Evolutionary conservation across 2,888 invertebrate genomes (phyloP), one percentile per base, ranked within the genome.

Genomic region (Parthenolecanium corni): DNA sequence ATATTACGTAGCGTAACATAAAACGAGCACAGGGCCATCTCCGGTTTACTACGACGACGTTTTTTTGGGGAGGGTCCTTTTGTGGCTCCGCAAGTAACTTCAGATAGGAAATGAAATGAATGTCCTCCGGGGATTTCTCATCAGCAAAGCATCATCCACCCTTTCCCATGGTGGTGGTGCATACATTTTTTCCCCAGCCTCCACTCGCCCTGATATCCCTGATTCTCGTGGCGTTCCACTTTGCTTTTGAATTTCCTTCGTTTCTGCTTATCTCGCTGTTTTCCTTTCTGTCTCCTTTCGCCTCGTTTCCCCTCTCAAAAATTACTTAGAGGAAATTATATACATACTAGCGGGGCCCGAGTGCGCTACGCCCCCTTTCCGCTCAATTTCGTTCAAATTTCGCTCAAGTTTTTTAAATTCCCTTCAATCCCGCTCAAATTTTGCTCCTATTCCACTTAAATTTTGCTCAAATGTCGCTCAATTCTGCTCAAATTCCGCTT

Each of bases 71-170:
- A n/a, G 31, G 61, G 49, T 49, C 51, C 61, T 49, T 49, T 49
- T 21, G 18, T 21, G 49, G 61, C 51, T 61, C 36, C 31, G 38
- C 42, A 40, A n/a, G 38, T 42, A 38, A 24, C 42, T n/a, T n/a
- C 49, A 57, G 61, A 61, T 61, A 61, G 61, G 61, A 61, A 61
- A 61, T 61, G 61, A 61, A 61, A 49, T 61, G 61, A 61, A 61
- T 61, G 61, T 51, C 51, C 61, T 49, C 61, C 61, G 61, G 61
- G 61, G 61, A 61, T 61, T 61, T 61, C n/a, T n/a, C 61, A 38
- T 18, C 61, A 40, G 61, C 51, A 51, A 49, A 61, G 49, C 58
- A 49, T n/a, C 51, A 47, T 61, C 20, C 20, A 47, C 61, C 51
- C 58, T 61, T 20, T 6, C 61, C 61, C 40, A 51, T 23, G 23